Evolutionary conservation across 2,113 vertebrate genomes (phyloP).

Genomic region (Neopipo cinnamomea): DNA sequence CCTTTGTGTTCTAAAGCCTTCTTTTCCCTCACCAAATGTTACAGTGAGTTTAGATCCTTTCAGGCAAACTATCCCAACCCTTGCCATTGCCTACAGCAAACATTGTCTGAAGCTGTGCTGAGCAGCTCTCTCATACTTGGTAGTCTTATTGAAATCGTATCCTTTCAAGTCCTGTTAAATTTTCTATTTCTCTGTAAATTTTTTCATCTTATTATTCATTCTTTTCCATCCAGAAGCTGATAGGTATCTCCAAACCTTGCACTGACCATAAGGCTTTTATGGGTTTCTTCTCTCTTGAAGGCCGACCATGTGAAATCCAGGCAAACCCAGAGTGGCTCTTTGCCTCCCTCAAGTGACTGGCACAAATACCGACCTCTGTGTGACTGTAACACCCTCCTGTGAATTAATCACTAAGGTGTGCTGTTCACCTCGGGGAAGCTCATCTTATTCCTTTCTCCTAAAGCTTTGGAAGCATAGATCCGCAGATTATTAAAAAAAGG

Average conservation of each 20-base stretch:
- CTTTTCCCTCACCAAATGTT: neutral
- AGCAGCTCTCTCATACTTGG: neutral
- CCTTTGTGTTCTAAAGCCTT: neutral
- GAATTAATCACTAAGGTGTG: neutral
- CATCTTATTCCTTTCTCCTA: rapidly evolving
- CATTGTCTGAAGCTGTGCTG: neutral
- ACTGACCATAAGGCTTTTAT: neutral
- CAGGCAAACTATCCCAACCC: neutral
- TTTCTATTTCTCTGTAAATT: neutral
- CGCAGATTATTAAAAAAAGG: neutral
- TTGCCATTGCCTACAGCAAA: neutral
- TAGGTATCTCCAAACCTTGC: neutral
- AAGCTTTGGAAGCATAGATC: neutral
- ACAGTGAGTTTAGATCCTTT: neutral
- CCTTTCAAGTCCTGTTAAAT: neutral
- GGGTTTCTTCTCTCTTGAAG: neutral
- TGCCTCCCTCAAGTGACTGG: conserved; percentile 49
- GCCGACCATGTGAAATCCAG: neutral
- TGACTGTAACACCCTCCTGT: neutral
- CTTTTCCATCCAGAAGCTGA: neutral
- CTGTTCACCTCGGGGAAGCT: neutral
- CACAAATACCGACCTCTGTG: neutral
- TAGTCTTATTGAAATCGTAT: neutral
- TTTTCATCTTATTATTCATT: neutral
- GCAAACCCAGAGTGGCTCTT: neutral